Evolutionary conservation across 2,797 vertebrate genomes (phyloP), one percentile per base, ranked within the genome.

Genomic region (Sebastes iracundus): DNA sequence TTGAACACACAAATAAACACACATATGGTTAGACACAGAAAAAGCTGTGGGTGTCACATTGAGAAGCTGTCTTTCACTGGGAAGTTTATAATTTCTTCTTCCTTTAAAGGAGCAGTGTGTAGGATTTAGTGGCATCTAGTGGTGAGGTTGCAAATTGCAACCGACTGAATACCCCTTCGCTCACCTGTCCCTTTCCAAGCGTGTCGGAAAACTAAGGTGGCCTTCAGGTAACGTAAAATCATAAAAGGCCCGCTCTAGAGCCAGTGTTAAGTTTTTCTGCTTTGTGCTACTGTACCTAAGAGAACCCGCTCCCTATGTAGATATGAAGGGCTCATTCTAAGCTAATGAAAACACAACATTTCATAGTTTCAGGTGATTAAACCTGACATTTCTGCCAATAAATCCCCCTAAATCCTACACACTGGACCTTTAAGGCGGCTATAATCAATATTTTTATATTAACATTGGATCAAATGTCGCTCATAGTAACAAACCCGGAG

Each of bases 1-100:
- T 67, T 32, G 42, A 63, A 76, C 23, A 80, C 70, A 86, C 18
- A 58, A 10, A 68, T 13, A 46, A 2, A 62, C 49, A 75, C 56
- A 42, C 18, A 72, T 23, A 32, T 1, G 9, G 28, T 88, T 23
- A 70, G 52, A 62, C 23, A 25, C 23, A 25, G 67, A n/a, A 68
- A 66, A 79, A 28, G 13, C 30, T 9, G 65, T 61, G 59, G n/a
- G 32, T 67, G 12, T 59, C 23, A 71, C 30, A 73, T 1, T 16
- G 59, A 63, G 32, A 67, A 66, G 16, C 12, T 32, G 38, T 30
- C 9, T 66, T 53, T 73, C 25, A 78, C 25, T 42, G 13, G 7
- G 25, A 46, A 7, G n/a, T 42, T 75, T 46, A 56, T 7, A 0
- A 23, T 12, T 30, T 35, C 13, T 53, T 66, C 28, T 32, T 66